These are phyloP conservation scores for Cecidostiba fungosa DNA, from an alignment of 2,888 invertebrate species.

Conservation along the genomic window DNA sequence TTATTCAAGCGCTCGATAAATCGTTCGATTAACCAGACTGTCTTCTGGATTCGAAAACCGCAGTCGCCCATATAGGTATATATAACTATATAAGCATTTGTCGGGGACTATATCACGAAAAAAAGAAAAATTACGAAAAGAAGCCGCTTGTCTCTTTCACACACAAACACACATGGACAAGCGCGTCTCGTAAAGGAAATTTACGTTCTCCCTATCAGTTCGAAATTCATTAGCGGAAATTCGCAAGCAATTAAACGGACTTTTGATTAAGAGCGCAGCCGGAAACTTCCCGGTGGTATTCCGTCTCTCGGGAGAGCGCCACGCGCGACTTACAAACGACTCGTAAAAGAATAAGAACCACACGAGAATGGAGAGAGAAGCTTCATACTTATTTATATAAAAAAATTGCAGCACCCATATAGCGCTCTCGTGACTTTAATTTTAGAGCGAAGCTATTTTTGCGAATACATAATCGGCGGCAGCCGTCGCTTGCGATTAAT, in stretches of 20 bases:
- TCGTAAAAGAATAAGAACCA: conserved; percentile 3
- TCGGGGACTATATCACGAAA: not conserved
- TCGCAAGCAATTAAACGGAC: conserved; percentile 31
- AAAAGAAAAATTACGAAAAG: not conserved
- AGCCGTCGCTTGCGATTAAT: conserved; percentile 46
- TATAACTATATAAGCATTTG: conserved; percentile 21
- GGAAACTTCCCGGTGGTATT: conserved; percentile 40
- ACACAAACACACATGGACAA: too few species aligned
- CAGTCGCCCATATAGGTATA: not conserved
- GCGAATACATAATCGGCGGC: conserved; percentile 11
- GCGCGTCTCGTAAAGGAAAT: conserved; percentile 7
- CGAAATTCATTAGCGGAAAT: conserved; percentile 40
- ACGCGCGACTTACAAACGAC: conserved; percentile 14
- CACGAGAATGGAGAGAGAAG: not conserved
- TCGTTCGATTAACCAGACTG: not conserved
- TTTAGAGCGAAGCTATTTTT: conserved; percentile 52
- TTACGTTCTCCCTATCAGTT: conserved; percentile 8
- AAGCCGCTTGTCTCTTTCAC: too few species aligned
- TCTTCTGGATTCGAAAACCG: not conserved
- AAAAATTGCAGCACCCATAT: conserved; percentile 20
- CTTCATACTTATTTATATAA: not conserved
- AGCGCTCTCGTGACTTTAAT: conserved; percentile 43
- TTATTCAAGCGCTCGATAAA: not conserved
- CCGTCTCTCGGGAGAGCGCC: conserved; percentile 6
- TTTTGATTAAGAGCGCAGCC: conserved; percentile 39